phyloP scores from a whole-genome alignment of 2,888 invertebrate species.

The Psococerastis gibbosa region DNA sequence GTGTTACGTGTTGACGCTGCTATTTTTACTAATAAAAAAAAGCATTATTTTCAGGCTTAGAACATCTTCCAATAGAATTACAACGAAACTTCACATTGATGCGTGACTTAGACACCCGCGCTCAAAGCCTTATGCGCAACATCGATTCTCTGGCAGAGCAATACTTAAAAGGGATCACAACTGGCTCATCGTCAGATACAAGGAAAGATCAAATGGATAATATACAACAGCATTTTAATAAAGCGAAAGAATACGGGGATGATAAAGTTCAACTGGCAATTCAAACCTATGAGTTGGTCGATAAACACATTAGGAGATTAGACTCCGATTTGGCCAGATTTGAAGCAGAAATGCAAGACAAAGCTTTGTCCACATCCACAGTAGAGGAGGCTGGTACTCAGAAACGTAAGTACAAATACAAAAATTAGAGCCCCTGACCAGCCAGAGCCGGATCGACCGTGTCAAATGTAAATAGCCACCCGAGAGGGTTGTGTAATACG shows the following conservation, averaged over 20 bases:
- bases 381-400: slow-evolving; percentile 38
- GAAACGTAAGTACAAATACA: no score
- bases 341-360: slow-evolving; percentile 92
- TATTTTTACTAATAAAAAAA: slow-evolving; percentile 13
- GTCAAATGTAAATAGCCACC: no score
- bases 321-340: slow-evolving; percentile 93
- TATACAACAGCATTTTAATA: slow-evolving; percentile 76
- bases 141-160: slow-evolving; percentile 76
- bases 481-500: no score
- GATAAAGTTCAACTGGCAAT: slow-evolving; percentile 95
- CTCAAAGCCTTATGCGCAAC: slow-evolving; percentile 56
- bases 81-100: slow-evolving; percentile 90
- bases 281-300: slow-evolving; percentile 92
- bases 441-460: no score
- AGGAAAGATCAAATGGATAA: slow-evolving; percentile 65
- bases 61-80: slow-evolving; percentile 84
- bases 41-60: slow-evolving; percentile 44
- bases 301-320: slow-evolving; percentile 88
- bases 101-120: slow-evolving; percentile 84
- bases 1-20: slow-evolving; percentile 5
- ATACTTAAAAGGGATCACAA: slow-evolving; percentile 52
- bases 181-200: slow-evolving; percentile 47
- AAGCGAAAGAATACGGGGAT: slow-evolving; percentile 89
- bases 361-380: slow-evolving; percentile 57
- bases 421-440: no score